These are phyloP conservation scores for Barypeithes pellucidus DNA, from an alignment of 2,888 invertebrate genomes.

Conservation along the genomic window DNA sequence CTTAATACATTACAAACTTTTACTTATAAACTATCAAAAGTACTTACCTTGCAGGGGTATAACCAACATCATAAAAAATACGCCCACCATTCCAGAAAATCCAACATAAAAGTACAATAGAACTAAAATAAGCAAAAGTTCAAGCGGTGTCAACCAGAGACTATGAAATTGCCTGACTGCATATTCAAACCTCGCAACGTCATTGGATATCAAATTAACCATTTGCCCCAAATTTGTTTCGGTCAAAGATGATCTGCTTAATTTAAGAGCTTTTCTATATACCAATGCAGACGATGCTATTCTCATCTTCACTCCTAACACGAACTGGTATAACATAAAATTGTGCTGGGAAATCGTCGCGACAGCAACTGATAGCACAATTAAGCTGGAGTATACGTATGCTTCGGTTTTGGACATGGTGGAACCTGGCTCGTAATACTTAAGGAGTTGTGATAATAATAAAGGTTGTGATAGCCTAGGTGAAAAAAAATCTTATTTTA, in stretches of 20 bases:
- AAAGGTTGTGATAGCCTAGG: conserved; percentile 61
- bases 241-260: conserved; percentile 57
- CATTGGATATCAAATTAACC: conserved; percentile 61
- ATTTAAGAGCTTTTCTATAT: conserved; percentile 73
- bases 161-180: conserved; percentile 85
- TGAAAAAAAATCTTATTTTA: conserved; percentile 42
- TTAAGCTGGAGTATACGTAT: conserved; percentile 82
- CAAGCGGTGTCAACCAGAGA: conserved; percentile 82
- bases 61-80: conserved; percentile 65
- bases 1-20: too few species aligned
- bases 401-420: conserved; percentile 74
- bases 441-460: conserved; percentile 71
- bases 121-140: conserved; percentile 74
- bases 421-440: conserved; percentile 74
- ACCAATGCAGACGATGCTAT: conserved; percentile 88
- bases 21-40: too few species aligned
- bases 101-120: conserved; percentile 71
- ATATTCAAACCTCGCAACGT: conserved; percentile 87
- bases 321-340: conserved; percentile 88
- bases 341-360: conserved; percentile 78
- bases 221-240: conserved; percentile 60
- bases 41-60: conserved; percentile 66
- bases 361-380: conserved; percentile 70
- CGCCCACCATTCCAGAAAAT: conserved; percentile 67
- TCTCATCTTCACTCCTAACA: conserved; percentile 88